Evolutionary conservation across 1,140 invertebrate genomes (phyloP).

Genomic region (Phthorimaea operculella): DNA sequence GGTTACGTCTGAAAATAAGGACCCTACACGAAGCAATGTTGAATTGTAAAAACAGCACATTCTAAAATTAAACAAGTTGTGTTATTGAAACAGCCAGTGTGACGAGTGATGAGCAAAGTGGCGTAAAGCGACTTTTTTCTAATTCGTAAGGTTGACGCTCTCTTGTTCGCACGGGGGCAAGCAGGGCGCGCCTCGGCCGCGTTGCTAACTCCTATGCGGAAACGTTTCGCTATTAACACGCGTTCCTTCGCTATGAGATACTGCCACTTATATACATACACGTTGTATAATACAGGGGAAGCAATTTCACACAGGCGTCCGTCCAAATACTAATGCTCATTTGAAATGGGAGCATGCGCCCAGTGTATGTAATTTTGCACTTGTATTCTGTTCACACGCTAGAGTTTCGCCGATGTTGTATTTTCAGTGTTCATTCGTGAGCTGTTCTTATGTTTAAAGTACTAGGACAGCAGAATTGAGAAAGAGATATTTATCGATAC

Average conservation of each 20-base stretch:
- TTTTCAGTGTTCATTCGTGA: constrained; percentile 48
- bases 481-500: constrained; percentile 16
- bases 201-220: constrained; percentile 57
- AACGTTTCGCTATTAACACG: constrained; percentile 62
- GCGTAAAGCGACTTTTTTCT: constrained; percentile 55
- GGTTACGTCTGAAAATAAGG: neutral
- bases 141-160: constrained; percentile 63
- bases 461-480: constrained; percentile 37
- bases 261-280: constrained; percentile 54
- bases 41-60: neutral
- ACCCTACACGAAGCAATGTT: neutral
- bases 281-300: constrained; percentile 35
- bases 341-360: constrained; percentile 29
- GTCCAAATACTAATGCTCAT: constrained; percentile 29
- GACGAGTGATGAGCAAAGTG: constrained; percentile 22
- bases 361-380: constrained; percentile 32
- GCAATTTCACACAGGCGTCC: constrained; percentile 41
- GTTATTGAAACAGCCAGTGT: neutral
- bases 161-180: constrained; percentile 52
- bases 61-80: neutral
- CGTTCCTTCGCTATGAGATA: constrained; percentile 61
- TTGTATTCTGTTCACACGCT: constrained; percentile 43
- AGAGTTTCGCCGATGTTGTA: constrained; percentile 33
- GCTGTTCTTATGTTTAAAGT: constrained; percentile 46
- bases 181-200: constrained; percentile 42